Base-by-base conservation (phyloP, 2,888 invertebrate genomes). In the Drosophila borealis region DNA sequence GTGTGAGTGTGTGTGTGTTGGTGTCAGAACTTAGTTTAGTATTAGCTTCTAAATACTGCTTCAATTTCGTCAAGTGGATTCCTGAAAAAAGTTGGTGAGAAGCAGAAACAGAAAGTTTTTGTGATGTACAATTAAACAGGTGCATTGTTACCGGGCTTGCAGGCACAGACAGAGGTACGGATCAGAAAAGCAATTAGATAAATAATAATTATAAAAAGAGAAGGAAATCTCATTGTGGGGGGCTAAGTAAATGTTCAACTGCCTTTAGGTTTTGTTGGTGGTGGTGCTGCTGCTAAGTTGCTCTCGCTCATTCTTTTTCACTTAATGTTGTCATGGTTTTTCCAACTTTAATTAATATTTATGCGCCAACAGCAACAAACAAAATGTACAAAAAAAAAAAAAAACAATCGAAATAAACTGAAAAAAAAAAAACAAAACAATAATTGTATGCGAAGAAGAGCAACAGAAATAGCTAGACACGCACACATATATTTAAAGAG, bases 31-130 rank as follows among this genome's bases (percentile, higher is more conserved):
- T 82, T 80, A 75, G 59, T 78, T 60, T 66, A 74, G 78, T 86
- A 81, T 92, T 91, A 92, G 89, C 90, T 90, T 92, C 87, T 92
- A 91, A 93, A 91, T 89, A 92, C 93, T 89, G 92, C 93, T 91
- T 92, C 93, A 87, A 92, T 91, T 92, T 92, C 92, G 80, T 91
- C 92, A 77, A 92, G 89, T 89, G 91, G 91, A 90, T 92, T 92
- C 92, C 92, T 93, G 91, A 75, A 90, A 90, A 81, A 82, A 81
- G 73, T 80, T 71, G 60, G 56, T 69, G 68, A 75, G 51, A 76
- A 78, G 76, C 70, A 83, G 61, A 79, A 86, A 81, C 74, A 88
- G 73, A 76, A 80, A 86, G 69, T 62, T 68, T 59, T 63, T 65
- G 67, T 65, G 71, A 59, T 83, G 51, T 80, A 85, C 62, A 89